Percentiles rank a stretch among this genome's conserved stretches.
phyloP scores from a whole-genome alignment of 2,888 invertebrate species.

The Augiades crinisus region DNA sequence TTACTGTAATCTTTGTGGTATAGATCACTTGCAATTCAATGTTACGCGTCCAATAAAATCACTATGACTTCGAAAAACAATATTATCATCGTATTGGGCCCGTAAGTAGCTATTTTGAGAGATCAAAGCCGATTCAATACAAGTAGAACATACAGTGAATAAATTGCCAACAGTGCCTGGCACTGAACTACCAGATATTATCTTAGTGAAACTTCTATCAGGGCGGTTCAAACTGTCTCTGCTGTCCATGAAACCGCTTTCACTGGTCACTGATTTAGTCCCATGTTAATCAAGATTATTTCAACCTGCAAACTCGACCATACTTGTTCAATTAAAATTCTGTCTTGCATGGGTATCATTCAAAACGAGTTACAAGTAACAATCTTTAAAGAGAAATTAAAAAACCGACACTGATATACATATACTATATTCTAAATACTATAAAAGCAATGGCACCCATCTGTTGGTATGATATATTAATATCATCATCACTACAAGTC shows the following conservation, averaged over 20 bases:
- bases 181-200: conserved; percentile 57
- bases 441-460: too few species aligned
- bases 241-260: conserved; percentile 55
- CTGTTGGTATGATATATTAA: too few species aligned
- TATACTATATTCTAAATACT: too few species aligned
- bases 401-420: too few species aligned
- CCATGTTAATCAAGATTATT: conserved; percentile 30
- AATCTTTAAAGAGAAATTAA: too few species aligned
- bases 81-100: too few species aligned
- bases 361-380: background rate
- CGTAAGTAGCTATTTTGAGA: conserved; percentile 41
- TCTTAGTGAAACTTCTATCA: conserved; percentile 62
- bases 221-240: conserved; percentile 48
- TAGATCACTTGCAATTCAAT: background rate
- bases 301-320: background rate
- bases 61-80: conserved; percentile 38
- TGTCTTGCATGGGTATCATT: background rate
- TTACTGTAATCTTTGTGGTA: conserved; percentile 26
- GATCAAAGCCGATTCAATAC: conserved; percentile 53
- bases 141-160: conserved; percentile 43
- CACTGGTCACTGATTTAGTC: conserved; percentile 53
- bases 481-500: too few species aligned
- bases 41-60: background rate
- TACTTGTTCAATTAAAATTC: conserved; percentile 1
- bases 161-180: conserved; percentile 61